Evolutionary conservation across 1,140 invertebrate genomes (phyloP).

Genomic region (Heliothis subflexa): DNA sequence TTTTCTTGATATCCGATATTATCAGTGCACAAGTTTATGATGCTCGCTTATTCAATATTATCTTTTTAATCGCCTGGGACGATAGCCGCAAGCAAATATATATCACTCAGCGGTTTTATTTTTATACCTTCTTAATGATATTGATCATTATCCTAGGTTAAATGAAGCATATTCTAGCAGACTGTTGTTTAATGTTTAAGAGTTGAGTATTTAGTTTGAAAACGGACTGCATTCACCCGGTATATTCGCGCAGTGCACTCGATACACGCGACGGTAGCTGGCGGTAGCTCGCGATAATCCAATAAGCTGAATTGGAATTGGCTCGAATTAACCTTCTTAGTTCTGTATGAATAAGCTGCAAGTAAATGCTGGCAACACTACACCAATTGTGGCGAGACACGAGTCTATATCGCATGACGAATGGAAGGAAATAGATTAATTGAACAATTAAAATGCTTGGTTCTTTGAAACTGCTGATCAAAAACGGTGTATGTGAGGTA

Average conservation of each 20-base stretch:
- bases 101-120: neutral
- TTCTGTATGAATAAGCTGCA: constrained; percentile 37
- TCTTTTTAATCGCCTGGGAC: constrained; percentile 7
- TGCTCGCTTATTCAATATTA: constrained; percentile 16
- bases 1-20: constrained; percentile 19
- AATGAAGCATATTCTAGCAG: too few species aligned
- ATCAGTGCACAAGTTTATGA: constrained; percentile 12
- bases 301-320: constrained; percentile 68
- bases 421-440: constrained; percentile 16
- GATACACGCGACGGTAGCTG: constrained; percentile 10
- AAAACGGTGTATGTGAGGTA: too few species aligned
- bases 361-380: constrained; percentile 22
- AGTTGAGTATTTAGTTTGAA: constrained; percentile 12
- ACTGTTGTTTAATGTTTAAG: neutral
- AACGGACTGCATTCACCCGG: neutral
- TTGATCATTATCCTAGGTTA: neutral
- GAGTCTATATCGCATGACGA: neutral
- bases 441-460: neutral
- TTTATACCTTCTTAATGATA: neutral
- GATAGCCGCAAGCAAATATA: neutral
- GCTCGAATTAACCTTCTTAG: constrained; percentile 66
- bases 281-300: constrained; percentile 64
- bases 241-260: constrained; percentile 5
- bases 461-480: neutral
- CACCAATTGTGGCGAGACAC: constrained; percentile 7